Percentiles rank a stretch among this genome's conserved stretches.
These are phyloP conservation scores for Asarcornis scutulata DNA, from an alignment of 2,113 vertebrate genomes.

Conservation along the genomic window DNA sequence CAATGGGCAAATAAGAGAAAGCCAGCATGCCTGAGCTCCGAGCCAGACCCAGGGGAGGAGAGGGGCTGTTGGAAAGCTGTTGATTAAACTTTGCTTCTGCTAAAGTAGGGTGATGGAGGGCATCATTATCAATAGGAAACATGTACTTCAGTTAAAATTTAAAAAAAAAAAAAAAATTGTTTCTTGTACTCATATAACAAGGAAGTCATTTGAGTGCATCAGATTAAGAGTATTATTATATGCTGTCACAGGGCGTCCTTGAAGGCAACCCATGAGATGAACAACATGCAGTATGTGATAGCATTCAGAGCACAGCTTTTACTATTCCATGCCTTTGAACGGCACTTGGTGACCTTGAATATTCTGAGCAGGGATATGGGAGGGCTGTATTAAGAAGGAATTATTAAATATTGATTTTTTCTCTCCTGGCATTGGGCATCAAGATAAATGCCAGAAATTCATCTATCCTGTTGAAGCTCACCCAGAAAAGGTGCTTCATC, in stretches of 20 bases:
- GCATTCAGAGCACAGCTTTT: not conserved
- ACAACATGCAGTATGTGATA: not conserved
- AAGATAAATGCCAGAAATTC: slow-evolving; percentile 38
- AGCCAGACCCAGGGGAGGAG: not conserved
- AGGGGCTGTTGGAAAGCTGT: not conserved
- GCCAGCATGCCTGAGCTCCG: not conserved
- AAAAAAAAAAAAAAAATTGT: not conserved
- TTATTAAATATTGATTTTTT: slow-evolving; percentile 52
- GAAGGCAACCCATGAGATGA: not conserved
- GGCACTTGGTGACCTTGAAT: slow-evolving; percentile 14
- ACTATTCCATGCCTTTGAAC: not conserved
- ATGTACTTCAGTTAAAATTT: not conserved
- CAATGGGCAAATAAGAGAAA: not conserved
- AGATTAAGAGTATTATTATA: not conserved
- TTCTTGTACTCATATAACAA: not conserved
- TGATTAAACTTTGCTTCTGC: not conserved
- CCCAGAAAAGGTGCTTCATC: slow-evolving; percentile 10
- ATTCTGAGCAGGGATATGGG: not conserved
- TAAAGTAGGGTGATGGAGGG: not conserved
- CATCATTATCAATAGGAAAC: slow-evolving; percentile 34
- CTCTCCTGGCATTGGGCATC: not conserved
- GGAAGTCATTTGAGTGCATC: not conserved
- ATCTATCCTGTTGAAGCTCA: slow-evolving; percentile 9
- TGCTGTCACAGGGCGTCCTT: not conserved
- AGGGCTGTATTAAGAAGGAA: slow-evolving; percentile 20